Percentiles rank a stretch among this genome's conserved stretches.
Conservation (phyloP, 2,888 invertebrate genomes). For the Leptopilina myrica region DNA sequence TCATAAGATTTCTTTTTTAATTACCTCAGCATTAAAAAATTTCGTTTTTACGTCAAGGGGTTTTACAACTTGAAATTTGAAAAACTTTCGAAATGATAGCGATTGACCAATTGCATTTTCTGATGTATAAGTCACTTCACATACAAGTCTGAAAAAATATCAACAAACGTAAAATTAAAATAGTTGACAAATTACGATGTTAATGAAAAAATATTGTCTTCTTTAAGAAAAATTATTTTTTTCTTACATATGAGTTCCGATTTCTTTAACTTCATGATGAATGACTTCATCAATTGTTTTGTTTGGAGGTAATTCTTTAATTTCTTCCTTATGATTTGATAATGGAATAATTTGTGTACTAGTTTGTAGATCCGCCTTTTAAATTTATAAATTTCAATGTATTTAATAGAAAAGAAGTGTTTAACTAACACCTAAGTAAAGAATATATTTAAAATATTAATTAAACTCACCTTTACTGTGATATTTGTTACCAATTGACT, state of each 20-base stretch:
- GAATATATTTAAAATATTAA: constrained; percentile 13
- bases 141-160: constrained; percentile 85
- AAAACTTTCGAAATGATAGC: constrained; percentile 96
- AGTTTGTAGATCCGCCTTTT: constrained; percentile 94
- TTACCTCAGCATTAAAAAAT: constrained; percentile 94
- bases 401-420: neutral
- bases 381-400: constrained; percentile 50
- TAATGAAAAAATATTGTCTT: neutral
- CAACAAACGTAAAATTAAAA: neutral
- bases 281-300: constrained; percentile 96
- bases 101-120: constrained; percentile 80
- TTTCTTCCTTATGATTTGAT: constrained; percentile 82
- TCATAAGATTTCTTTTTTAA: constrained; percentile 31
- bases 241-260: constrained; percentile 95
- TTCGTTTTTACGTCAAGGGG: constrained; percentile 99
- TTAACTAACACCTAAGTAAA: neutral
- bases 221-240: constrained; percentile 40
- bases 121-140: constrained; percentile 94
- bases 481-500: constrained; percentile 90
- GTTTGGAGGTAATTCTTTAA: constrained; percentile 82
- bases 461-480: constrained; percentile 83
- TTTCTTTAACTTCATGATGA: constrained; percentile 99
- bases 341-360: constrained; percentile 91
- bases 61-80: constrained; percentile 98
- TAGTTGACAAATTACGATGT: neutral